Conservation (phyloP, 1,140 invertebrate species). For the Neoseiulus cucumeris region DNA sequence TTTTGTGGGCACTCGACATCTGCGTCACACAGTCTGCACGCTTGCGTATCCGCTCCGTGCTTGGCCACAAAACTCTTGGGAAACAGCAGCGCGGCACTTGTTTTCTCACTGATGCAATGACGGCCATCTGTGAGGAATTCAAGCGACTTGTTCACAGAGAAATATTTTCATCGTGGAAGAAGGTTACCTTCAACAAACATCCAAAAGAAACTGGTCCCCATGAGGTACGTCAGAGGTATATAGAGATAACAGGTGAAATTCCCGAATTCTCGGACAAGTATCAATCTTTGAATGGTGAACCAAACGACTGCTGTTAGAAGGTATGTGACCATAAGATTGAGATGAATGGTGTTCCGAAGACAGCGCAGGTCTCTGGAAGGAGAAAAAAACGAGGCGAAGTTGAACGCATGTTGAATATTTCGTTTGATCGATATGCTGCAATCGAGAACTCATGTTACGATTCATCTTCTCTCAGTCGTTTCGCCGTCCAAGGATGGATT, state of each 20-base stretch:
- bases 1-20: too few species aligned
- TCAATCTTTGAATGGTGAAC: conserved; percentile 37
- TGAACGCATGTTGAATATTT: not conserved
- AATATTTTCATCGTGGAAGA: not conserved
- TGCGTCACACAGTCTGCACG: too few species aligned
- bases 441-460: too few species aligned
- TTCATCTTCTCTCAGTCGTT: too few species aligned
- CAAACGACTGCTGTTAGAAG: conserved; percentile 54
- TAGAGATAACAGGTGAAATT: conserved; percentile 28
- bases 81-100: too few species aligned
- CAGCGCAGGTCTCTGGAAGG: conserved; percentile 60
- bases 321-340: conserved; percentile 64
- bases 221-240: conserved; percentile 56
- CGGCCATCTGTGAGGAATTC: not conserved
- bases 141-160: not conserved
- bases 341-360: conserved; percentile 72
- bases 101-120: too few species aligned
- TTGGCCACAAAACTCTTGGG: too few species aligned
- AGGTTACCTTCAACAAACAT: conserved; percentile 86
- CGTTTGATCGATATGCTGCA: not conserved
- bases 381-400: not conserved
- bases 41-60: too few species aligned
- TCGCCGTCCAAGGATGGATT: too few species aligned
- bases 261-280: conserved; percentile 2
- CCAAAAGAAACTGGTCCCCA: conserved; percentile 88